A percentile compares a stretch with the other conserved stretches of the same genome.
phyloP scores from a whole-genome alignment of 2,113 vertebrate genomes.

The Aptenodytes patagonicus region DNA sequence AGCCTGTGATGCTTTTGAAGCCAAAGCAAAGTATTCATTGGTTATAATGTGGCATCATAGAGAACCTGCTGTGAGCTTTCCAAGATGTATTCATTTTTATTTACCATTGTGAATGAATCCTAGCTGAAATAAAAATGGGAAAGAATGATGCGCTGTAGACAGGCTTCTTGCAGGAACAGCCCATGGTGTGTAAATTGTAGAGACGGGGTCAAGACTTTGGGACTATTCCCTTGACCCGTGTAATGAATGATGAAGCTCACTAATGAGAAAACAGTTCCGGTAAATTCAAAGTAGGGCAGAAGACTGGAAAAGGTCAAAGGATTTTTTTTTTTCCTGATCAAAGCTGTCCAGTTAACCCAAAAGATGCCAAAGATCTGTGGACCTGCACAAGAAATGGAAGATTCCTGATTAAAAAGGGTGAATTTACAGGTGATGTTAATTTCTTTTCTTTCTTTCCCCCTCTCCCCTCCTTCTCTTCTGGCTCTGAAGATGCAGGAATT shows the following conservation, averaged over 20 bases:
- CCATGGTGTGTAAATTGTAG: background rate
- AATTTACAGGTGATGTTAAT: background rate
- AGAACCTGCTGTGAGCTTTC: background rate
- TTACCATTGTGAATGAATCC: background rate
- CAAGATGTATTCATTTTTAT: background rate
- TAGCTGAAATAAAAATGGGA: background rate
- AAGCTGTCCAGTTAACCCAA: constrained; percentile 7
- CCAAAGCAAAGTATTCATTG: background rate
- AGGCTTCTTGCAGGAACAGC: background rate
- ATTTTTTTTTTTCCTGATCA: background rate
- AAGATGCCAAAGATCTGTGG: background rate
- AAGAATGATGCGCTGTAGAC: background rate
- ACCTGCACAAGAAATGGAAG: background rate
- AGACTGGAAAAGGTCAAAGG: constrained; percentile 5
- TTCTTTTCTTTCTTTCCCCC: background rate
- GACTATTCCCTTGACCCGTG: background rate
- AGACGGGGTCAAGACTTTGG: background rate
- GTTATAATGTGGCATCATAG: background rate
- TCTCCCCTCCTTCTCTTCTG: background rate
- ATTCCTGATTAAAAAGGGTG: background rate
- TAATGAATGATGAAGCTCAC: constrained; percentile 34
- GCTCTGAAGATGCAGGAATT: constrained; percentile 89
- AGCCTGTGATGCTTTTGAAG: background rate
- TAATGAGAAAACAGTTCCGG: constrained; percentile 51
- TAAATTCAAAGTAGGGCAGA: constrained; percentile 3